Conservation (phyloP, 2,888 invertebrate species). For the Sclerodermus sp. region DNA sequence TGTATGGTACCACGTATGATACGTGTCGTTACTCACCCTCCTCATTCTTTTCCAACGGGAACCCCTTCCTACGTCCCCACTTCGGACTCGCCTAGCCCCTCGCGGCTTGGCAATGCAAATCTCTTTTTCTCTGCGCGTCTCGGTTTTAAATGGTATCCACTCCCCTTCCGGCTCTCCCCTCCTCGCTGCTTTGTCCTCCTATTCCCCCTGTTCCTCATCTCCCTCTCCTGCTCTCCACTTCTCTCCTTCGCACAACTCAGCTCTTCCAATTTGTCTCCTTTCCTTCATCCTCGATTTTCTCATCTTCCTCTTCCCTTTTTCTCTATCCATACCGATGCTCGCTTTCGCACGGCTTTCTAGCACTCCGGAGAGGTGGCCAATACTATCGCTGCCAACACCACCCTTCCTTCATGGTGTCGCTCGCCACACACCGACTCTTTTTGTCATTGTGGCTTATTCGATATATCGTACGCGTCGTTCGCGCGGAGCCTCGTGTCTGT, state of each 20-base stretch:
- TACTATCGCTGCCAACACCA: conserved; percentile 29
- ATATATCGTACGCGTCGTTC: conserved; percentile 48
- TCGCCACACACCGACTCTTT: conserved; percentile 45
- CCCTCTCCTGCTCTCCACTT: conserved; percentile 11
- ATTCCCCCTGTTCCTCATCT: neutral
- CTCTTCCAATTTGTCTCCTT: conserved; percentile 6
- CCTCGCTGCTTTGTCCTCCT: neutral
- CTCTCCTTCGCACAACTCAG: conserved; percentile 13
- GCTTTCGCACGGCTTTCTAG: conserved; percentile 2
- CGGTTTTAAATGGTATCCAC: conserved; percentile 49
- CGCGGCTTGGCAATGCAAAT: conserved; percentile 43
- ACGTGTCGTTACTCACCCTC: conserved; percentile 47
- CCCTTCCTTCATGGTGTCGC: conserved; percentile 43
- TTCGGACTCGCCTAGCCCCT: conserved; percentile 27
- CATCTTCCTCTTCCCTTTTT: conserved; percentile 1
- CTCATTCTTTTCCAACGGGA: conserved; percentile 33
- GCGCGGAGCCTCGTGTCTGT: conserved; percentile 16
- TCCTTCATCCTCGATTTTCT: conserved; percentile 8
- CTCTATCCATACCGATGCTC: too few relatives aligned
- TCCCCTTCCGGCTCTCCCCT: neutral
- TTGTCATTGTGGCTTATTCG: conserved; percentile 56
- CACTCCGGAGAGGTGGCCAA: conserved; percentile 25
- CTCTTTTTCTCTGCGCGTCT: conserved; percentile 51
- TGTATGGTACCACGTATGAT: conserved; percentile 44
- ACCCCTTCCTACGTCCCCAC: conserved; percentile 18